A percentile compares a stretch with the other conserved stretches of the same genome.
These are phyloP conservation scores for Sebastiscus tertius DNA, from an alignment of 2,797 vertebrate species.

Conservation along the genomic window DNA sequence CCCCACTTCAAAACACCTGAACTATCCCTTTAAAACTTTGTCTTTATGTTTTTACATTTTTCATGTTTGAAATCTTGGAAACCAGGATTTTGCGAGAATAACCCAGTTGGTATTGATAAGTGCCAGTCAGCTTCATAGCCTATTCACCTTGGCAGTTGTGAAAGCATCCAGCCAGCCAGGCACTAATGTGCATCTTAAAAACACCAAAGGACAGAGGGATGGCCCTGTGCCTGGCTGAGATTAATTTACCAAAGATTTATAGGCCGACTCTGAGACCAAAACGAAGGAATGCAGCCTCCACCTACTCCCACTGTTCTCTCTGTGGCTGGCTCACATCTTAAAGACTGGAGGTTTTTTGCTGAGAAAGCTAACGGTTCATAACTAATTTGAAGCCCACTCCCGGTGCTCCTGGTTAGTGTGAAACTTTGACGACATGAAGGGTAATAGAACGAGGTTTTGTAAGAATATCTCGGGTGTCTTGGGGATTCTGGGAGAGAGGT, in stretches of 20 bases:
- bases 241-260: constrained; percentile 93
- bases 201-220: constrained; percentile 83
- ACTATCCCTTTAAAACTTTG: no score
- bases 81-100: no score
- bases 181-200: constrained; percentile 87
- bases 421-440: constrained; percentile 35
- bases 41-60: no score
- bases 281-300: constrained; percentile 68
- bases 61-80: no score
- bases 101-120: constrained; percentile 48
- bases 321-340: constrained; percentile 81
- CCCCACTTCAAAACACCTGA: no score
- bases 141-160: constrained; percentile 81
- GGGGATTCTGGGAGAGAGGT: constrained; percentile 25
- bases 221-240: constrained; percentile 76
- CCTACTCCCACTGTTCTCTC: constrained; percentile 77
- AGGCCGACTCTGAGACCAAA: constrained; percentile 68
- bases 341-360: constrained; percentile 75
- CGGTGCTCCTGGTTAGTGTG: constrained; percentile 63
- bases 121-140: constrained; percentile 77
- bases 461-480: constrained; percentile 8
- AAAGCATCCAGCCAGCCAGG: constrained; percentile 87
- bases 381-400: constrained; percentile 84
- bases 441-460: constrained; percentile 1
- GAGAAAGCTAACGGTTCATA: constrained; percentile 79